Evolutionary conservation across 1,140 invertebrate species (phyloP), one percentile per base, ranked within the genome.

Genomic region (Drosophila simulans): DNA sequence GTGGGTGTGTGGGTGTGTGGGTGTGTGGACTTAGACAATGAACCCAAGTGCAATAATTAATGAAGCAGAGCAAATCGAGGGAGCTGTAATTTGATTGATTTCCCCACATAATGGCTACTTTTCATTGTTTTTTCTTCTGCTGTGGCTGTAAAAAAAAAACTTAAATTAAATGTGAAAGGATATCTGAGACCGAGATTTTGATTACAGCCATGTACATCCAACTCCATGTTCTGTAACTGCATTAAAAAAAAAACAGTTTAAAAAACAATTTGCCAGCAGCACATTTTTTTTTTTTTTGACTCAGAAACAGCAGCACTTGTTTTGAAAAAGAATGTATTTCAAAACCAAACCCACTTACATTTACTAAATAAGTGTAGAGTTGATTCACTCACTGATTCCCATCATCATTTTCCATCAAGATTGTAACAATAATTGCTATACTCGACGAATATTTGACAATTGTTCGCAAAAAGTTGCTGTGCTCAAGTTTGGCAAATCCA

Each of bases 41-140:
- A 68, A 68, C 64, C 46, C 59, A 62, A 68, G 64, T 68, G 64
- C 66, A 71, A 71, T 71, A 71, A 70, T 71, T 70, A 71, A 71
- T 70, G 65, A 71, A 71, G 68, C 68, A 71, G 39, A 65, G 43
- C 46, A 0, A 43, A 59, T 37, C 52, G 10, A 37, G 34, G 12
- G 13, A 15, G 12, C 34, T 54, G n/a, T 34, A 27, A 5, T 42
- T 34, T 31, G 54, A 63, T 59, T 42, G 59, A 59, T 63, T 59
- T 12, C 31, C 4, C 5, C 11, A 5, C 27, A 35, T 35, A 53
- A 53, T 53, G n/a, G 20, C 3, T 52, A 5, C 7, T 12, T 8
- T 55, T 10, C 10, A 17, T 20, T 35, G 5, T 0, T 25, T 17
- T 34, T 22, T 22, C 12, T 35, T 2, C 0, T 17, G n/a, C 10